These are phyloP conservation scores for Dione juno DNA, from an alignment of 2,888 invertebrate species.

Conservation along the genomic window DNA sequence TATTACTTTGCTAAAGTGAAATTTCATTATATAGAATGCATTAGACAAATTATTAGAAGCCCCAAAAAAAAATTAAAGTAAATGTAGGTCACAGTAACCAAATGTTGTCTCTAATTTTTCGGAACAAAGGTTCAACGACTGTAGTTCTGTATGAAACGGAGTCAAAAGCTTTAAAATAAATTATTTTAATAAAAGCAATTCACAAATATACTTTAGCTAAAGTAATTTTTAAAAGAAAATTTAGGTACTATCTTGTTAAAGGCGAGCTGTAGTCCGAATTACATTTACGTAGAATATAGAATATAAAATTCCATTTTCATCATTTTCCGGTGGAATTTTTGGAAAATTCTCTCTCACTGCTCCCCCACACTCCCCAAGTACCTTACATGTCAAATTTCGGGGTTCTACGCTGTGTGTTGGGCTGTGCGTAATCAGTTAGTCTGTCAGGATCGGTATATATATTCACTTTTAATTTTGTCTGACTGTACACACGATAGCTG, in stretches of 20 bases:
- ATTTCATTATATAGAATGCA: not conserved
- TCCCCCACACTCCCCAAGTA: too few species aligned
- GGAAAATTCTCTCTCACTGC: not conserved
- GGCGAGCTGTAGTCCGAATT: too few species aligned
- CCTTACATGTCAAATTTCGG: too few species aligned
- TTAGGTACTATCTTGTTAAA: too few species aligned
- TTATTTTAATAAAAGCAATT: slow-evolving; percentile 4
- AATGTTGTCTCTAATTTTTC: slow-evolving; percentile 6
- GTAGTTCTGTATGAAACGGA: not conserved
- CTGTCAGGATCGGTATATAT: too few species aligned
- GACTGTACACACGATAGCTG: too few species aligned
- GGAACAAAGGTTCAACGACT: slow-evolving; percentile 22
- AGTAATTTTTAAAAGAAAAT: not conserved
- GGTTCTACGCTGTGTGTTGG: not conserved
- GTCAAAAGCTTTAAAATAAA: slow-evolving; percentile 16
- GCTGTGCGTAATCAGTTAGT: too few species aligned
- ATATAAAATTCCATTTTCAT: not conserved
- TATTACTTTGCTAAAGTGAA: too few species aligned
- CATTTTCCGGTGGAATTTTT: not conserved
- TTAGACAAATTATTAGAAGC: slow-evolving; percentile 8
- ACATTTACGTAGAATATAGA: not conserved
- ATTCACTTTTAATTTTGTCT: too few species aligned
- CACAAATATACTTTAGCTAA: not conserved
- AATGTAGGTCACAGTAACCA: slow-evolving; percentile 9
- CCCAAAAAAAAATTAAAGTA: not conserved